Evolutionary conservation across 2,888 invertebrate genomes (phyloP).

Genomic region (Zaprionus lineosus): DNA sequence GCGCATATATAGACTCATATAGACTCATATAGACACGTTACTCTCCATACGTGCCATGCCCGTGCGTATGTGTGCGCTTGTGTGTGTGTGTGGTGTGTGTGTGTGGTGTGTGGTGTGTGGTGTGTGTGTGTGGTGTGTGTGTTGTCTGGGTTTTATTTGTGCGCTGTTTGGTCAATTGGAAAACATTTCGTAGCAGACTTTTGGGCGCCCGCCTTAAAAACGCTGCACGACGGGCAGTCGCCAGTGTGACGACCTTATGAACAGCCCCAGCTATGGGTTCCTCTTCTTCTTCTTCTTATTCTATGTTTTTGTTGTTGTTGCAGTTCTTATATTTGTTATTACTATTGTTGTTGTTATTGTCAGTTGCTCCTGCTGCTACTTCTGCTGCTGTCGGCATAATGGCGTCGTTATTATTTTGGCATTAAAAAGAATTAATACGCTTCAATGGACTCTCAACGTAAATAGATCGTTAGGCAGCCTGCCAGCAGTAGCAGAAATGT

Average conservation of each 20-base stretch:
- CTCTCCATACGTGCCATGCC: conserved; percentile 12
- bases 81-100: conserved; percentile 45
- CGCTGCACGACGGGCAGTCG: conserved; percentile 52
- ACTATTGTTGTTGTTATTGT: conserved; percentile 1
- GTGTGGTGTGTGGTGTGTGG: conserved; percentile 75
- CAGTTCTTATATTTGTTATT: conserved; percentile 8
- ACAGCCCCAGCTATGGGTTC: conserved; percentile 3
- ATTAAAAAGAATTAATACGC: conserved; percentile 78
- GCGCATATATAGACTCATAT: conserved; percentile 34
- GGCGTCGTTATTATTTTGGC: conserved; percentile 78
- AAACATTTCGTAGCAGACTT: conserved; percentile 76
- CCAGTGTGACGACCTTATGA: conserved; percentile 59
- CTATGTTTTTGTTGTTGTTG: conserved; percentile 22
- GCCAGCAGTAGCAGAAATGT: conserved; percentile 38
- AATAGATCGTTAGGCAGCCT: conserved; percentile 73
- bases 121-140: conserved; percentile 30
- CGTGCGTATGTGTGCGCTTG: too few species aligned
- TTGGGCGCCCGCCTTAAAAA: conserved; percentile 57
- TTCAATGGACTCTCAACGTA: conserved; percentile 74
- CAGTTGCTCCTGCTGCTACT: conserved; percentile 23
- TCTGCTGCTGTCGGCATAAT: conserved; percentile 66
- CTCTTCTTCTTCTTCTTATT: conserved; percentile 8
- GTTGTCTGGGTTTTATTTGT: conserved; percentile 67
- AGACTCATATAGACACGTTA: conserved; percentile 15
- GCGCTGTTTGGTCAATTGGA: conserved; percentile 77